phyloP scores from a whole-genome alignment of 2,113 vertebrate species.

The Vulpes lagopus region DNA sequence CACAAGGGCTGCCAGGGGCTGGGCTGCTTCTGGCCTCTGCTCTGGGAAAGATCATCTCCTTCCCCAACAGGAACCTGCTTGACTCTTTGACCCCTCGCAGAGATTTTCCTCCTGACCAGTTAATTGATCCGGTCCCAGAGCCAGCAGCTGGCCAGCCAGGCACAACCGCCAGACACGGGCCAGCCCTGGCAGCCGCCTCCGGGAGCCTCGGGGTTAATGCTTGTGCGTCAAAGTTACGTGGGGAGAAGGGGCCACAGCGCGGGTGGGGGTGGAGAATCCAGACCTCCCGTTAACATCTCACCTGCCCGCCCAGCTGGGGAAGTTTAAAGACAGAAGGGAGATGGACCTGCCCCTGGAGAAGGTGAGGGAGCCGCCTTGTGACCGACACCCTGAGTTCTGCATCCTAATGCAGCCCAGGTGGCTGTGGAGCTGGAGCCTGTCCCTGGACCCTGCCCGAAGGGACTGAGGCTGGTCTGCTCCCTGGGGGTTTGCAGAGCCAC shows the following conservation, averaged over 20 bases:
- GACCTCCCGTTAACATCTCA: not conserved
- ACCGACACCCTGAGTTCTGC: not conserved
- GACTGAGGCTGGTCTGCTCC: not conserved
- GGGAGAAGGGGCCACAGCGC: conserved; percentile 64
- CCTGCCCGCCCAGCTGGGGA: conserved; percentile 50
- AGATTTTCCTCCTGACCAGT: conserved; percentile 35
- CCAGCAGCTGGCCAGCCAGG: not conserved
- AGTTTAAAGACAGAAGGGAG: conserved; percentile 50
- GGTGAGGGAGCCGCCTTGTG: conserved; percentile 24
- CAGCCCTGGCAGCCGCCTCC: not conserved
- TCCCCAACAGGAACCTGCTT: conserved; percentile 13
- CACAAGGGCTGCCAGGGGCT: not conserved
- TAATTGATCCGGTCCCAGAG: not conserved
- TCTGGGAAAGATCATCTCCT: conserved; percentile 40
- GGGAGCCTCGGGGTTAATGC: conserved; percentile 81
- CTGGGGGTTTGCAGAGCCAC: conserved; percentile 5
- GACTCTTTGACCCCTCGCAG: conserved; percentile 26
- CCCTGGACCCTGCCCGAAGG: not conserved
- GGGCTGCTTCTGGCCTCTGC: not conserved
- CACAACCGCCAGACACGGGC: not conserved
- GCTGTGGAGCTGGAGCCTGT: not conserved
- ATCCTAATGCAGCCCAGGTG: not conserved
- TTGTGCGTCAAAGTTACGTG: conserved; percentile 86
- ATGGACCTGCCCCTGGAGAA: not conserved
- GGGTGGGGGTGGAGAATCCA: not conserved